Evolutionary conservation across 2,888 invertebrate genomes (phyloP).

Genomic region (Ramazzottius varieornatus): DNA sequence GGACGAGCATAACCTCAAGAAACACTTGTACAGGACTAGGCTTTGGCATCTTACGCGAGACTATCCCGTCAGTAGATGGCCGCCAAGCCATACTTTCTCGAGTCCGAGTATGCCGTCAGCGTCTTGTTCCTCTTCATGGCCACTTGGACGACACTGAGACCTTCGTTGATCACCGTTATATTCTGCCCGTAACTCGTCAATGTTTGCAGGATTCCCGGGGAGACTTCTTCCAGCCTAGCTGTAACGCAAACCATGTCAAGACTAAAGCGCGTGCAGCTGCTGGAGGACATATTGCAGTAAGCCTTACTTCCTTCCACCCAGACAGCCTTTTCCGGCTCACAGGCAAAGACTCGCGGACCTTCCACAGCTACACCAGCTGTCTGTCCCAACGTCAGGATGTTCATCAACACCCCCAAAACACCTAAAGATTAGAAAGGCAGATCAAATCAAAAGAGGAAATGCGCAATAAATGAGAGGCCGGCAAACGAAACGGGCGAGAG

Average conservation of each 20-base stretch:
- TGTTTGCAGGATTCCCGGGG: neutral
- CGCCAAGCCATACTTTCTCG: neutral
- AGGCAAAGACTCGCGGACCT: neutral
- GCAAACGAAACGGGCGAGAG: too few relatives aligned
- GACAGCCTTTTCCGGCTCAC: neutral
- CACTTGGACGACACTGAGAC: neutral
- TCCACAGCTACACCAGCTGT: neutral
- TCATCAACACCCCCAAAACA: neutral
- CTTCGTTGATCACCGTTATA: neutral
- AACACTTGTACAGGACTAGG: neutral
- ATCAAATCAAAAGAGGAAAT: too few relatives aligned
- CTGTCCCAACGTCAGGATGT: neutral
- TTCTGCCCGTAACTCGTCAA: neutral
- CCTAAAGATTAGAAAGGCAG: too few relatives aligned
- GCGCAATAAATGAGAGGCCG: too few relatives aligned
- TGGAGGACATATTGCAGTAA: too few relatives aligned
- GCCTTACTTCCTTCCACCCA: neutral
- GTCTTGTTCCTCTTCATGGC: neutral
- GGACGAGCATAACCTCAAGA: too few relatives aligned
- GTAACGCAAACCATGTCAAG: too few relatives aligned
- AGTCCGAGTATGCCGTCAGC: neutral
- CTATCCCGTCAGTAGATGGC: neutral
- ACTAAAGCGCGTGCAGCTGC: too few relatives aligned
- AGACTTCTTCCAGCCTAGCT: too few relatives aligned
- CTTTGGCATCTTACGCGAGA: neutral